A percentile compares a stretch with the other conserved stretches of the same genome.
Evolutionary conservation across 2,113 vertebrate species (phyloP).

Genomic region (Ifrita kowaldi): DNA sequence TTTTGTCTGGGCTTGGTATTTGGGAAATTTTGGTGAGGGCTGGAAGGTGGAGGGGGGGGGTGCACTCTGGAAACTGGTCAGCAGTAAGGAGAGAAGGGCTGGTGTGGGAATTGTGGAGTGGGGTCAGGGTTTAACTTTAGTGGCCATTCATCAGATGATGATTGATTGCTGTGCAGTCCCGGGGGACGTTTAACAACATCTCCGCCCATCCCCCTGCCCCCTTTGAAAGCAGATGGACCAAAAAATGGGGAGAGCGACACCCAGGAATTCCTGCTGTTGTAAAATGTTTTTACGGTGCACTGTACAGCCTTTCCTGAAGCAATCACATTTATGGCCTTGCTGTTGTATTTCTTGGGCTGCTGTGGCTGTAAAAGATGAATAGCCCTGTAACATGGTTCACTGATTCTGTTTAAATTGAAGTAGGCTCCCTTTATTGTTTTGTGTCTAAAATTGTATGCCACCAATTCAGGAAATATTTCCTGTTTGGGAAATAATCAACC

Average conservation of each 20-base stretch:
- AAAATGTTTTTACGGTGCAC: conserved; percentile 70
- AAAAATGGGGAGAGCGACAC: conserved; percentile 64
- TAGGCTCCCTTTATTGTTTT: conserved; percentile 50
- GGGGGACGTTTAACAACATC: conserved; percentile 69
- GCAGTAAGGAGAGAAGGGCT: conserved; percentile 36
- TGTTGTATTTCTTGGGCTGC: conserved; percentile 63
- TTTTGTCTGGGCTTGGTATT: conserved; percentile 80
- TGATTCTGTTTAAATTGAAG: conserved; percentile 63
- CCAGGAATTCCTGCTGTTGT: conserved; percentile 74
- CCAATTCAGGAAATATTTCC: conserved; percentile 67
- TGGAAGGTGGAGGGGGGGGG: conserved; percentile 41
- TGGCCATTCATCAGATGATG: conserved; percentile 82
- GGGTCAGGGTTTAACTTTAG: conserved; percentile 80
- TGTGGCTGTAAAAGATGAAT: conserved; percentile 69
- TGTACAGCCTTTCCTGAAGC: conserved; percentile 67
- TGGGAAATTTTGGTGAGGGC: conserved; percentile 76
- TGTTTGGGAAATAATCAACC: conserved; percentile 67
- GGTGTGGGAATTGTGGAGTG: conserved; percentile 67
- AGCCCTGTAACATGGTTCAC: conserved; percentile 62
- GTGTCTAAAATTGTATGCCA: conserved; percentile 52
- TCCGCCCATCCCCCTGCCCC: conserved; percentile 51
- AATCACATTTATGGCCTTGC: conserved; percentile 67
- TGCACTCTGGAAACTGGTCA: conserved; percentile 51
- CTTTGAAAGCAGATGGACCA: conserved; percentile 70
- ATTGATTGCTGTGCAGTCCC: conserved; percentile 79